Evolutionary conservation across 2,113 vertebrate species (phyloP), one percentile per base, ranked within the genome.

Genomic region (Hippocampus abdominalis): DNA sequence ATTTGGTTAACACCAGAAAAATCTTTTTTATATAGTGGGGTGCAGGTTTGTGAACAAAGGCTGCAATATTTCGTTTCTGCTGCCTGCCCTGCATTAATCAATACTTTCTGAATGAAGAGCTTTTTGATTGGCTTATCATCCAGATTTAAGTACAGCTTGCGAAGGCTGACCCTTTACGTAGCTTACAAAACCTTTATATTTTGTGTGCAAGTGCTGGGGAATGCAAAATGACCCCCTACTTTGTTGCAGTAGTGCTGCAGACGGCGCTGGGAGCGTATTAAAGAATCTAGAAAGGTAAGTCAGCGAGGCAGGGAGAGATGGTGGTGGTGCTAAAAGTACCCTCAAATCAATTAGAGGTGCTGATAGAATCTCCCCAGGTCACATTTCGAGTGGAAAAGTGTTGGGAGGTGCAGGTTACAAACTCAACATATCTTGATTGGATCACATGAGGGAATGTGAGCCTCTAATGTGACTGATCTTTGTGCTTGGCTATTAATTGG

Each of bases 271-370:
- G 25, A 11, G 16, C 16, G 16, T 51, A 51, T 66, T 51, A 66
- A 66, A 51, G 62, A 64, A 23, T 69, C 66, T 20, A 54, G 59
- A 29, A 29, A 56, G 49, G 44, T 64, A 57, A 62, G 46, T 73
- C 56, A 68, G 12, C 62, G 20, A 63, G 61, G 61, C 61, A 63
- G 54, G 65, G 69, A 70, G 72, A 73, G 36, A 73, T 78, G 80
- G 63, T 71, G 39, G n/a, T 8, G 1, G 63, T 32, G 64, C 68
- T 61, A 3, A 51, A 73, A 36, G 48, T 68, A 46, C 66, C 42
- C 64, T 56, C 59, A 74, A 61, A 76, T 69, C n/a, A 74, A 59
- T 67, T 62, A 62, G 63, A 60, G 64, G n/a, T 48, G 23, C 65
- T 67, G 65, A 54, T 53, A 54, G 65, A 25, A 46, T 67, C 65